phyloP scores from a whole-genome alignment of 2,888 invertebrate species.

The Melanostoma scalare region DNA sequence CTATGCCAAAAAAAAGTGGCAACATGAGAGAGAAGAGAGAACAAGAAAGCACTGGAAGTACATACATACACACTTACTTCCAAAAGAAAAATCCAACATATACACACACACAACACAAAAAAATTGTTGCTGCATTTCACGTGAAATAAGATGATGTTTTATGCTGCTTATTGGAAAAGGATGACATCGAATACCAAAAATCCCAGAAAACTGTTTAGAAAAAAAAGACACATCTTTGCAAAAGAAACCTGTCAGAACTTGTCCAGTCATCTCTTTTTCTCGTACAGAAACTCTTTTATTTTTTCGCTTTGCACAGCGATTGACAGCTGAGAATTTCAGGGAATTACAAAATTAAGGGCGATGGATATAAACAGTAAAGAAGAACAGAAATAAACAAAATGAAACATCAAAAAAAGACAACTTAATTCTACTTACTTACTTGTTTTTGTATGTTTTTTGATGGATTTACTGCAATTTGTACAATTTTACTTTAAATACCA shows the following conservation, averaged over 20 bases:
- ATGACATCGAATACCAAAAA: background rate
- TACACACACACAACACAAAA: no score
- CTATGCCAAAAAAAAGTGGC: no score
- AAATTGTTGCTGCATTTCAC: no score
- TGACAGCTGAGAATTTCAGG: slow-evolving; percentile 33
- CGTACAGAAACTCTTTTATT: background rate
- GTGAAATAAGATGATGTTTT: no score
- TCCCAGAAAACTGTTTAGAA: background rate
- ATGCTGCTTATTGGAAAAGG: no score
- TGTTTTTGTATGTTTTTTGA: no score
- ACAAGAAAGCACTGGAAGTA: no score
- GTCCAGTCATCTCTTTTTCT: slow-evolving; percentile 26
- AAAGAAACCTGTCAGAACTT: slow-evolving; percentile 46
- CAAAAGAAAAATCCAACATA: no score
- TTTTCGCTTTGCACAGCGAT: background rate
- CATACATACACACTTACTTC: no score
- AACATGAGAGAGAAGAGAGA: no score
- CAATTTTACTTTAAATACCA: slow-evolving; percentile 1
- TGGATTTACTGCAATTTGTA: slow-evolving; percentile 3
- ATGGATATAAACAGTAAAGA: slow-evolving; percentile 30
- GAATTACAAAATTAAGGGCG: slow-evolving; percentile 38
- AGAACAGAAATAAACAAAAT: slow-evolving; percentile 60
- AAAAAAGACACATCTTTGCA: slow-evolving; percentile 1
- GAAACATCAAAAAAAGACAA: background rate
- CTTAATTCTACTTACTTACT: no score